Base-by-base conservation (phyloP, 2,797 vertebrate species). In the Galago senegalensis region DNA sequence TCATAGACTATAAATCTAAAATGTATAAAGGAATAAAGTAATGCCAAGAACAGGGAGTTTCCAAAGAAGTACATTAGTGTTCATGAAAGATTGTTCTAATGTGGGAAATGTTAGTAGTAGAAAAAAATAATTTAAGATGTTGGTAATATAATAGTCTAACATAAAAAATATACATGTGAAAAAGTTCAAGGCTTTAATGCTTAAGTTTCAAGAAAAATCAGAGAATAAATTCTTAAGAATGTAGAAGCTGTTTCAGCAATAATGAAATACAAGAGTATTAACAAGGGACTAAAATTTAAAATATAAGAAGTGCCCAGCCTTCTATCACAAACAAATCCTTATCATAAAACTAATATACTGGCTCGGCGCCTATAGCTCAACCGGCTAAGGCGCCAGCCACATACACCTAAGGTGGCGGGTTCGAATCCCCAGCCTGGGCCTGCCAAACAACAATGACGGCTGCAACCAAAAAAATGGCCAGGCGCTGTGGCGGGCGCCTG, bases 121-220 rank as follows among this genome's bases (percentile, higher is more conserved):
- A 80, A 90, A 90, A 87, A 95, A 89, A 83, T 65, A 93, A n/a
- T 69, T 89, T 75, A 60, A 95, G 37, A 91, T 95, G 7, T 72
- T 88, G 16, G 2, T 79, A 87, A 96, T 91, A 3, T 82, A 61
- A 58, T 86, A 20, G 84, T 92, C 65, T 89, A 83, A 96, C 96
- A 69, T 7, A 85, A n/a, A 69, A 89, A 87, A 49, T 76, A 7
- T n/a, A 72, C 69, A 0, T 82, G 75, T 93, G 7, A 81, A 91
- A 82, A 96, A 85, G 21, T 77, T 4, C 8, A 90, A n/a, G 13
- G 1, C 46, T 70, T 91, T 60, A 65, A 56, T 91, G n/a, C 69
- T 88, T 90, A 94, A 93, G n/a, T n/a, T 27, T 81, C 49, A 93
- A 92, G 56, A 92, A 77, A 94, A 94, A 77, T 40, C 37, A 73